phyloP scores from a whole-genome alignment of 2,797 vertebrate genomes.

The Harpagifer antarcticus region DNA sequence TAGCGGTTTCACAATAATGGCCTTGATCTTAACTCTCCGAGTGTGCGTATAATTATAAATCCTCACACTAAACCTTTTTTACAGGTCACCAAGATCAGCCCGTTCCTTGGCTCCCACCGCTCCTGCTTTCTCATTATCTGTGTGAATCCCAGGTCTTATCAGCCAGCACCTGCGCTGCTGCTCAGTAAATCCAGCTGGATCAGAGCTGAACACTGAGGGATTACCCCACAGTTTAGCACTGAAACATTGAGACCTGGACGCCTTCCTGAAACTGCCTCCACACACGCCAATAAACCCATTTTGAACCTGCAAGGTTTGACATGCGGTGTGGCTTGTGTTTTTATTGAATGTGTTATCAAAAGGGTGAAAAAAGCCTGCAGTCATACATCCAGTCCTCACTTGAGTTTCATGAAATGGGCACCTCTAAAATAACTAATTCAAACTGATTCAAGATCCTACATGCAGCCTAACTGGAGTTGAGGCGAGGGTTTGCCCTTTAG shows the following conservation, averaged over 20 bases:
- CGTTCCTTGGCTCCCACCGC: neutral
- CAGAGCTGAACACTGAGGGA: constrained; percentile 63
- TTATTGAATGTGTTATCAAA: constrained; percentile 46
- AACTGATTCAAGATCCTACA: constrained; percentile 65
- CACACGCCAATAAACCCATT: constrained; percentile 59
- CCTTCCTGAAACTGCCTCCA: constrained; percentile 41
- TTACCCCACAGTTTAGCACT: constrained; percentile 69
- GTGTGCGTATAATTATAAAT: neutral
- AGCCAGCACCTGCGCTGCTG: constrained; percentile 64
- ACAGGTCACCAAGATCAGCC: neutral
- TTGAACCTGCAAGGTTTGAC: constrained; percentile 33
- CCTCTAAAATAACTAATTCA: constrained; percentile 43
- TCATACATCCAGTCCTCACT: constrained; percentile 5
- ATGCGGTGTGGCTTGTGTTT: constrained; percentile 27
- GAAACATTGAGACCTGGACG: constrained; percentile 48
- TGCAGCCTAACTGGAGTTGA: constrained; percentile 29
- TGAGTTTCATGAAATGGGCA: constrained; percentile 29
- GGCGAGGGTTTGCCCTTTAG: constrained; percentile 58
- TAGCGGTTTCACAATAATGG: neutral
- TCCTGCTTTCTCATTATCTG: constrained; percentile 43
- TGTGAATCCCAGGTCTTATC: constrained; percentile 71
- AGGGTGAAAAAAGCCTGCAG: constrained; percentile 40
- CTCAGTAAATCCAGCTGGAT: constrained; percentile 70
- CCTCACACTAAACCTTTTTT: neutral
- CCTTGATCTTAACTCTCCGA: neutral